A percentile compares a stretch with the other conserved stretches of the same genome.
Evolutionary conservation across 92 coral and sea anemone genomes (phyloP).

Genomic region (Porites rus): DNA sequence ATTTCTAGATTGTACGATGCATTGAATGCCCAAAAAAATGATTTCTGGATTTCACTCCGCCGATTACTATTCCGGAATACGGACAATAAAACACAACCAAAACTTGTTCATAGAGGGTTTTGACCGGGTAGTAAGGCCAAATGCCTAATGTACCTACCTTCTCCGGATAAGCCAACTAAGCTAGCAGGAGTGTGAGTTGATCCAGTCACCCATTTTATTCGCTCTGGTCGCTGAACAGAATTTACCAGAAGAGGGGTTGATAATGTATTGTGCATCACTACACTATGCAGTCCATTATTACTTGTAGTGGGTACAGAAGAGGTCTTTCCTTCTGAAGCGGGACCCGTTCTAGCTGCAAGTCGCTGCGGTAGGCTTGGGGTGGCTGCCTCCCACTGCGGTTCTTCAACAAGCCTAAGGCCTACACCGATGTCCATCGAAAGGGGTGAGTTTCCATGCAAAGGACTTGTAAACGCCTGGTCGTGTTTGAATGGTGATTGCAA

Average conservation of each 20-base stretch:
- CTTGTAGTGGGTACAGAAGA: not conserved
- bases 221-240: conserved; percentile 22
- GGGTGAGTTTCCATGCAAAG: conserved; percentile 13
- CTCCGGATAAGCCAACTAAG: not conserved
- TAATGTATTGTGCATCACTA: not conserved
- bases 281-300: not conserved
- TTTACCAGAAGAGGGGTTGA: conserved; percentile 18
- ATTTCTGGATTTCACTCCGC: too few species aligned
- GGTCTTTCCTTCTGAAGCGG: not conserved
- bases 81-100: too few species aligned
- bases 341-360: not conserved
- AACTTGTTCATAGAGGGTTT: too few species aligned
- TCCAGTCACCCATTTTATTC: not conserved
- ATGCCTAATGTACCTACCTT: conserved; percentile 3
- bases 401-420: conserved; percentile 21
- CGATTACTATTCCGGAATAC: too few species aligned
- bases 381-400: conserved; percentile 39
- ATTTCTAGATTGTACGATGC: too few species aligned
- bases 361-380: conserved; percentile 43
- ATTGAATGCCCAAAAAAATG: too few species aligned
- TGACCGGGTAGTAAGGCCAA: too few species aligned
- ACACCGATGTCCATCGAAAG: not conserved
- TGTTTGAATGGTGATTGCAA: conserved; percentile 49
- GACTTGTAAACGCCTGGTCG: conserved; percentile 9
- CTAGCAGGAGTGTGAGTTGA: not conserved